Base-by-base conservation (phyloP, 2,888 invertebrate species). In the Diaprepes abbreviatus region DNA sequence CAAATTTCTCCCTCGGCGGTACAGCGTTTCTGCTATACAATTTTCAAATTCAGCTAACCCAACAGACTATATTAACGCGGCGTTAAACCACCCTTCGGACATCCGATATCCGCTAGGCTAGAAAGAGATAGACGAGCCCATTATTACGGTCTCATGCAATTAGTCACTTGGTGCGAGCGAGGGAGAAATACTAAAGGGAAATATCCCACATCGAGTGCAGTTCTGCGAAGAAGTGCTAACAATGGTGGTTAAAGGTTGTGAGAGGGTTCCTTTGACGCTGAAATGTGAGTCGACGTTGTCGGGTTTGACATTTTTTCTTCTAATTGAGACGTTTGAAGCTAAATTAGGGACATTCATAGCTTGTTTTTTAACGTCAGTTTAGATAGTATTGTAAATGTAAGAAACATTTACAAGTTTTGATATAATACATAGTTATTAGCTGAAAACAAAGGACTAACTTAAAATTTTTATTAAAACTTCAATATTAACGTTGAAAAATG, bases 141-240 rank as follows among this genome's bases (percentile, higher is more conserved):
- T 68, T 60, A 60, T 60, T 50, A 59, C 36, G 36, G 43, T 43
- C 9, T 24, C 14, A 16, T 24, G 28, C 40, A 6, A 52, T 43
- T 16, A 36, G 33, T 21, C 28, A n/a, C 10, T 28, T 14, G 14
- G 24, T 31, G 38, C 40, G 59, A 50, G 45, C 52, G 40, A 62
- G 35, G 31, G 57, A 45, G 45, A 33, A n/a, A 21, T 9, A 35
- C 9, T 33, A 17, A 40, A 62, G 48, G 62, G 57, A 66, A 55
- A 70, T 60, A 66, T 57, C 66, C 60, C 66, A 55, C 66, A 70
- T 66, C 57, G 62, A 43, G 52, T 64, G 48, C 33, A 43, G 62
- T 70, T 70, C 70, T 55, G 57, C 70, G 70, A 70, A 70, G 70
- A 70, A 60, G 48, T 70, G 66, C 70, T 60, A 70, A 70, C 66